These are phyloP conservation scores for Ophion ventricosus DNA, from an alignment of 2,888 invertebrate genomes.

Conservation along the genomic window DNA sequence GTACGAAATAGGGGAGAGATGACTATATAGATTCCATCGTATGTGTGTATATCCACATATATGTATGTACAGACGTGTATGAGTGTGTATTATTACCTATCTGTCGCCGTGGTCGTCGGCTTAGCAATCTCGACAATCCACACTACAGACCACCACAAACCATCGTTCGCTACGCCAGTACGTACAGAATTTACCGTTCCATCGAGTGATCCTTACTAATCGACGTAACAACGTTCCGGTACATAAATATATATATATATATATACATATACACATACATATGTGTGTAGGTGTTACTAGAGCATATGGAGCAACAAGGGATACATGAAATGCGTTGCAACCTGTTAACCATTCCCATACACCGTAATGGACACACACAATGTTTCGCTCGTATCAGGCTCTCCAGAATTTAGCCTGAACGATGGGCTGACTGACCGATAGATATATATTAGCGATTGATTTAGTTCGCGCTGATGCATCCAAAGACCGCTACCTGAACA, in stretches of 20 bases:
- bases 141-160: neutral
- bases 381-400: conserved; percentile 19
- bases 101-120: conserved; percentile 29
- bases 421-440: conserved; percentile 33
- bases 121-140: conserved; percentile 46
- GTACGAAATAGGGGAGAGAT: neutral
- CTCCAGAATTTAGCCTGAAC: conserved; percentile 10
- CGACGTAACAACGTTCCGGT: conserved; percentile 73
- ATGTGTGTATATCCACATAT: neutral
- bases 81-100: conserved; percentile 17
- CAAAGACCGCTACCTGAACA: conserved; percentile 24
- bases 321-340: conserved; percentile 46
- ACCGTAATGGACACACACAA: conserved; percentile 55
- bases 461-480: conserved; percentile 32
- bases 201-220: conserved; percentile 77
- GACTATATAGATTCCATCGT: conserved; percentile 9
- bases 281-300: neutral
- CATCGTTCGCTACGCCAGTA: conserved; percentile 40
- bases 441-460: conserved; percentile 22
- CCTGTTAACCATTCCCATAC: conserved; percentile 55
- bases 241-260: conserved; percentile 57
- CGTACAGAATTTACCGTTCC: conserved; percentile 70
- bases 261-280: neutral
- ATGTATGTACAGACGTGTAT: neutral
- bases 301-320: conserved; percentile 40